A percentile compares a stretch with the other conserved stretches of the same genome.
phyloP scores from a whole-genome alignment of 2,888 invertebrate genomes.

The Rhodophaea formosa region DNA sequence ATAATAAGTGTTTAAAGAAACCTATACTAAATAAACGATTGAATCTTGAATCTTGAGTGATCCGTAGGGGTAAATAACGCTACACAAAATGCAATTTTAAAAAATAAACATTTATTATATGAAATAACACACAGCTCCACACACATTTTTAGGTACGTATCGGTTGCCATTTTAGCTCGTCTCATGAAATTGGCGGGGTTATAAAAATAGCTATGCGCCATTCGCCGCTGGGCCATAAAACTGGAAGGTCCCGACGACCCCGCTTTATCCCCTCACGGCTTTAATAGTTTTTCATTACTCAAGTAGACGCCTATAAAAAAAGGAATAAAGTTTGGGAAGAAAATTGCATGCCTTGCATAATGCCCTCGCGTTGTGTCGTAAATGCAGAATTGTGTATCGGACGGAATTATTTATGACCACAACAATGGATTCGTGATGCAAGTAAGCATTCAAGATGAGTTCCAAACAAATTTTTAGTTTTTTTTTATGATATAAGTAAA shows the following conservation, averaged over 20 bases:
- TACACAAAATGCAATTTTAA: too few relatives aligned
- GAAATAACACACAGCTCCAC: too few relatives aligned
- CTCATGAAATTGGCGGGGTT: conserved; percentile 66
- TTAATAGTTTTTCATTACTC: conserved; percentile 81
- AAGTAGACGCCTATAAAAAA: conserved; percentile 75
- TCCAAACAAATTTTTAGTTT: not conserved
- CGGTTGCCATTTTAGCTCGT: conserved; percentile 61
- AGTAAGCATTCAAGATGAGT: not conserved
- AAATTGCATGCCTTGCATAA: conserved; percentile 78
- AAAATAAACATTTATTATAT: too few relatives aligned
- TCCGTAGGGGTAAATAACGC: too few relatives aligned
- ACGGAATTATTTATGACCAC: conserved; percentile 53
- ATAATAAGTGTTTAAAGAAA: too few relatives aligned
- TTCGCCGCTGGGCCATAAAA: conserved; percentile 68
- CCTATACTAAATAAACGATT: too few relatives aligned
- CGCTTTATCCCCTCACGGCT: conserved; percentile 68
- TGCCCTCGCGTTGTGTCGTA: conserved; percentile 53
- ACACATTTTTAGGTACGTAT: conserved; percentile 30
- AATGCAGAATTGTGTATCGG: conserved; percentile 64
- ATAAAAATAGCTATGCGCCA: conserved; percentile 65
- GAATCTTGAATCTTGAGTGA: too few relatives aligned
- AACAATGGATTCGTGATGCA: conserved; percentile 31
- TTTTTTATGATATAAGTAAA: too few relatives aligned
- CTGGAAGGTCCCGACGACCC: conserved; percentile 70
- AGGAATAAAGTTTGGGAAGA: conserved; percentile 68